These are phyloP conservation scores for Papilio dardanus DNA, from an alignment of 1,140 invertebrate genomes.

Conservation along the genomic window DNA sequence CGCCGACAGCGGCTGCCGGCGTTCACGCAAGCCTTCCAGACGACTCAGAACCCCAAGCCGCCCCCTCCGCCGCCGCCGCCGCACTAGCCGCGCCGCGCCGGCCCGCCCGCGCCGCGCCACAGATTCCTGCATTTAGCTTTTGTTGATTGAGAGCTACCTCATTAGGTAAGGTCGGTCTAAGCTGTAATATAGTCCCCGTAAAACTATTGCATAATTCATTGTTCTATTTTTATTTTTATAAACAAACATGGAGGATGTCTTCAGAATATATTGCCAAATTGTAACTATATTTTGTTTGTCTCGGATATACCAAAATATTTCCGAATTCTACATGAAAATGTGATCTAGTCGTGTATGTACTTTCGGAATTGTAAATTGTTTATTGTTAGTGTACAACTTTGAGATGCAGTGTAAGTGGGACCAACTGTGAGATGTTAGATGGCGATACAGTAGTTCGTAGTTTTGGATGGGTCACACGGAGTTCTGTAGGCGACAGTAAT, in stretches of 20 bases:
- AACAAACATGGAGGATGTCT: constrained; percentile 40
- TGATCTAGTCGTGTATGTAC: constrained; percentile 82
- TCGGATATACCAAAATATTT: constrained; percentile 79
- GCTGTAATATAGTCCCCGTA: constrained; percentile 67
- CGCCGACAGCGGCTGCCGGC: constrained; percentile 69
- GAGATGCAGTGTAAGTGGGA: constrained; percentile 75
- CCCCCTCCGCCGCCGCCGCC: constrained; percentile 77
- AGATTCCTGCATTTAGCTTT: constrained; percentile 69
- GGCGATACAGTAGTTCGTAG: constrained; percentile 57
- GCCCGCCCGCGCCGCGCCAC: constrained; percentile 26
- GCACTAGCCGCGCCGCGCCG: constrained; percentile 52
- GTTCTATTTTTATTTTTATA: constrained; percentile 33
- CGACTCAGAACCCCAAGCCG: constrained; percentile 77
- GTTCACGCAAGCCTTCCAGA: constrained; percentile 79
- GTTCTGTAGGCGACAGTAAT: constrained; percentile 50
- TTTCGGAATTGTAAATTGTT: constrained; percentile 81
- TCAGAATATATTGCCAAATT: constrained; percentile 71
- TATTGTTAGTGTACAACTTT: constrained; percentile 76
- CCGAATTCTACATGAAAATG: constrained; percentile 82
- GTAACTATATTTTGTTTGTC: constrained; percentile 65
- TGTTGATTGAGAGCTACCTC: constrained; percentile 75
- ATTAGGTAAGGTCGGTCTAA: constrained; percentile 78
- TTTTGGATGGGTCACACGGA: constrained; percentile 52
- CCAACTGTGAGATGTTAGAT: constrained; percentile 72
- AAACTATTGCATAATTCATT: constrained; percentile 47